A percentile compares a stretch with the other conserved stretches of the same genome.
Evolutionary conservation across 2,888 invertebrate genomes (phyloP).

Genomic region (Prosapia bicincta): DNA sequence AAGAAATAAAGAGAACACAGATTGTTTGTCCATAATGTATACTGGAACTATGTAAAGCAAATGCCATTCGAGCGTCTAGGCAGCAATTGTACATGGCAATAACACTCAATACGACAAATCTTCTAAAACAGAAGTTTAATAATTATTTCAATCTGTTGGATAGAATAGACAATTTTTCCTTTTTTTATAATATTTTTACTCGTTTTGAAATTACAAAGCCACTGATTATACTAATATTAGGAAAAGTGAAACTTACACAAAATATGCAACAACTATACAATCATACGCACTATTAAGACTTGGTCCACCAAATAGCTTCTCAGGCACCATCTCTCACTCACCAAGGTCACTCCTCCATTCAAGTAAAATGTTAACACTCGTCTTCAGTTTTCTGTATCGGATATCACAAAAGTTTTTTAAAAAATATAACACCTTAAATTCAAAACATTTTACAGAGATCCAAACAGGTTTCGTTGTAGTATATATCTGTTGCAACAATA

Average conservation of each 20-base stretch:
- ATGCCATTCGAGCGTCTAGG: not conserved
- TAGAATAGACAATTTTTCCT: not conserved
- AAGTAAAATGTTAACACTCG: not conserved
- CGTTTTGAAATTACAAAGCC: constrained; percentile 4
- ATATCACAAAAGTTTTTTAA: constrained; percentile 7
- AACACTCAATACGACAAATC: not conserved
- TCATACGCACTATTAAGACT: constrained; percentile 14
- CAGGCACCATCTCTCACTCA: constrained; percentile 24
- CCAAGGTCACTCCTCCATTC: not conserved
- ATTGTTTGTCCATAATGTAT: not conserved
- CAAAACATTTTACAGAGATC: not conserved
- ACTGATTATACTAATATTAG: constrained; percentile 15
- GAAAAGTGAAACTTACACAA: constrained; percentile 6
- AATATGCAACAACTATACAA: constrained; percentile 9
- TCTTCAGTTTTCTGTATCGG: not conserved
- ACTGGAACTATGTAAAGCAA: not conserved
- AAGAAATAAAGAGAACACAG: not conserved
- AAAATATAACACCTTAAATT: not conserved
- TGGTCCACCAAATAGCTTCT: constrained; percentile 19
- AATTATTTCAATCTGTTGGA: not conserved
- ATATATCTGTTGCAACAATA: not conserved
- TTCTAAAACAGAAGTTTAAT: not conserved
- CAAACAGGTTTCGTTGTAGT: constrained; percentile 2
- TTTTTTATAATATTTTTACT: not conserved
- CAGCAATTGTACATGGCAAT: not conserved